phyloP scores from a whole-genome alignment of 2,797 vertebrate genomes.

The Etheostoma nigrum region DNA sequence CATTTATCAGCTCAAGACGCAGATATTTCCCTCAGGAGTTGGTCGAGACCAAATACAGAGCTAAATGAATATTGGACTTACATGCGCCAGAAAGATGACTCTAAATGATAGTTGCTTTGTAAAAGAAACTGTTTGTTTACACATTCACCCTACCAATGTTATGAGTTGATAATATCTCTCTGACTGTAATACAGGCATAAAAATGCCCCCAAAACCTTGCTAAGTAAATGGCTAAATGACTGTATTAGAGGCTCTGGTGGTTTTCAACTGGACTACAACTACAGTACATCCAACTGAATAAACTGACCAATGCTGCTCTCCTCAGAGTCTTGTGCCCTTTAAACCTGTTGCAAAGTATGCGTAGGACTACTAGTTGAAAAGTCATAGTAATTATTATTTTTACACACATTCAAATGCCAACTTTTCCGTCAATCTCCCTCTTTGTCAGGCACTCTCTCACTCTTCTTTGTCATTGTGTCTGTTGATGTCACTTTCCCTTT shows the following conservation, averaged over 20 bases:
- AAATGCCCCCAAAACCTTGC: not conserved
- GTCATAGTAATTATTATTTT: not conserved
- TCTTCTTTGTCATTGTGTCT: no score
- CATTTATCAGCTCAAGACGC: not conserved
- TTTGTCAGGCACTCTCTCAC: not conserved
- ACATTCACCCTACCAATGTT: not conserved
- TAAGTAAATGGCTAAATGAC: not conserved
- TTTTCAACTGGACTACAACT: not conserved
- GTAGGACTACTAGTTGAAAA: not conserved
- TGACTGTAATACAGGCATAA: not conserved
- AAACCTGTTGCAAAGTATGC: not conserved
- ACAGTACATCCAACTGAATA: not conserved
- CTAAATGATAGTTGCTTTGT: rapidly evolving
- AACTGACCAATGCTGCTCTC: not conserved
- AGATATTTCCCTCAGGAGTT: not conserved
- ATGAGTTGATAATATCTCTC: not conserved
- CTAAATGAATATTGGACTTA: not conserved
- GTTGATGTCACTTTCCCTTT: slow-evolving; percentile 8
- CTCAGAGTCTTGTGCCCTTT: not conserved
- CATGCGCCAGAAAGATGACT: not conserved
- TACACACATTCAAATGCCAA: not conserved
- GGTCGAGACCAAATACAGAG: not conserved
- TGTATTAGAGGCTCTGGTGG: not conserved
- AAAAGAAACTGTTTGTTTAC: not conserved
- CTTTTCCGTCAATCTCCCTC: not conserved